These are phyloP conservation scores for Trinorchestia longiramus DNA, from an alignment of 1,140 invertebrate species.

Conservation along the genomic window DNA sequence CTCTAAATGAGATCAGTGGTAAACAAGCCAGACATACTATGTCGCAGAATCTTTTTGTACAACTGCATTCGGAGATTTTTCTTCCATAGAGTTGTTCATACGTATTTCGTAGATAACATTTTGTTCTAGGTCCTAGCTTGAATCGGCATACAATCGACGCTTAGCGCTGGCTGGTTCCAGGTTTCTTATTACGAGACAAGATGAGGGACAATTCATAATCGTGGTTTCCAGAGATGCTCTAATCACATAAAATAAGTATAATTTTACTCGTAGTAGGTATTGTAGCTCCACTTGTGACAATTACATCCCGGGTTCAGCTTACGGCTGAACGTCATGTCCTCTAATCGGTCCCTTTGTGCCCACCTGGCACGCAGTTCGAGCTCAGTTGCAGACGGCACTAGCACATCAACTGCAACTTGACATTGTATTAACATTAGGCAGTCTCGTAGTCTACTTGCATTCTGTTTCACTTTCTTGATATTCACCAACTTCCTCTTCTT, in stretches of 20 bases:
- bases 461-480: no score
- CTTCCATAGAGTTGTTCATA: background rate
- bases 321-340: background rate
- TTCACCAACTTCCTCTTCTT: no score
- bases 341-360: background rate
- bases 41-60: background rate
- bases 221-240: background rate
- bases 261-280: background rate
- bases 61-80: background rate
- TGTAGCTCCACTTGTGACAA: background rate
- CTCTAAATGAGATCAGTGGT: background rate
- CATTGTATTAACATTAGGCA: no score
- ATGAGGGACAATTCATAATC: background rate
- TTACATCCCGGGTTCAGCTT: background rate
- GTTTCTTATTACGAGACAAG: background rate
- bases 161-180: background rate
- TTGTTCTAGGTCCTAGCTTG: background rate
- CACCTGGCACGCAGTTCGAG: no score
- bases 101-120: background rate
- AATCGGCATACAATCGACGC: background rate
- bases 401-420: no score
- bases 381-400: no score
- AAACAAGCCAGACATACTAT: background rate
- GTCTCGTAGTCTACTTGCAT: no score
- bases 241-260: background rate